Percentiles rank a stretch among this genome's conserved stretches.
Conservation (phyloP, 2,797 vertebrate species). For the Chiroxiphia lanceolata region DNA sequence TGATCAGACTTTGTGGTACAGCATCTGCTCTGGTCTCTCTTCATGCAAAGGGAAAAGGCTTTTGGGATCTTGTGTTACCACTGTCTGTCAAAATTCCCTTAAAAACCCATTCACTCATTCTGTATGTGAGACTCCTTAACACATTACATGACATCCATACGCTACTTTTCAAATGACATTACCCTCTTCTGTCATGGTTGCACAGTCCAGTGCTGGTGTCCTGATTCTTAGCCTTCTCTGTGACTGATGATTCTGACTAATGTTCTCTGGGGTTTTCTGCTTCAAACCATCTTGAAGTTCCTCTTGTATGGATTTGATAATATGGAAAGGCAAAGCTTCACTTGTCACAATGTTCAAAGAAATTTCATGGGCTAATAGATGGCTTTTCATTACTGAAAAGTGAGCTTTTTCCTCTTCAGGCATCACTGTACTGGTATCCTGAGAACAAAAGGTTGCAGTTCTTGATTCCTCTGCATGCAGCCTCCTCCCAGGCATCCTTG, state of each 20-base stretch:
- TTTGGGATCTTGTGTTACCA: background rate
- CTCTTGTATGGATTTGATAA: background rate
- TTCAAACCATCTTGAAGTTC: background rate
- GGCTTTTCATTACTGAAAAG: background rate
- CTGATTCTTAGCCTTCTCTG: background rate
- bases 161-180: background rate
- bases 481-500: background rate
- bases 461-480: accelerated
- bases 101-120: background rate
- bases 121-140: background rate
- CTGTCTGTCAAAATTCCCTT: background rate
- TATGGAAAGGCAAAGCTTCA: background rate
- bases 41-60: background rate
- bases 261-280: background rate
- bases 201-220: background rate
- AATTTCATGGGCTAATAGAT: background rate
- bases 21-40: background rate
- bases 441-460: background rate
- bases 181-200: background rate
- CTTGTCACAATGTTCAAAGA: background rate
- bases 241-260: background rate
- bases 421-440: background rate
- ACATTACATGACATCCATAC: accelerated
- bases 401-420: background rate
- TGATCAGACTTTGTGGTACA: background rate